These are phyloP conservation scores for Epirrhoe alternata DNA, from an alignment of 2,888 invertebrate species.

Conservation along the genomic window DNA sequence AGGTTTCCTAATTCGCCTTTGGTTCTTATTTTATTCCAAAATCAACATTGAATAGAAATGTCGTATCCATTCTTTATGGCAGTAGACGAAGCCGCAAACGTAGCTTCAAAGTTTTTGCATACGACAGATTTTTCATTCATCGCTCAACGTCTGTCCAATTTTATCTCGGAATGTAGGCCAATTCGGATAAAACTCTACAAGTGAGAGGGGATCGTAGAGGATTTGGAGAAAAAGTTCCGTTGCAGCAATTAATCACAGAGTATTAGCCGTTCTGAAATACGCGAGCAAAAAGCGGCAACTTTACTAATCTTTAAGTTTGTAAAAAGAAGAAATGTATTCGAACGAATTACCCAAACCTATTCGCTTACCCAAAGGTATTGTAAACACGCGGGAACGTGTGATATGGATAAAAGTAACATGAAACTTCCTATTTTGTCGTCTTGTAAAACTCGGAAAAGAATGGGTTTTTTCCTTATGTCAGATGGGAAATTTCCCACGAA, in stretches of 20 bases:
- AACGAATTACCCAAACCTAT: not conserved
- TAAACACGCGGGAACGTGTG: constrained; percentile 8
- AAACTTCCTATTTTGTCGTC: constrained; percentile 18
- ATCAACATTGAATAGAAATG: not conserved
- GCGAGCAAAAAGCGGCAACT: constrained; percentile 36
- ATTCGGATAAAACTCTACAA: constrained; percentile 49
- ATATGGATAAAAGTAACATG: constrained; percentile 17
- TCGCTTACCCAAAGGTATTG: constrained; percentile 5
- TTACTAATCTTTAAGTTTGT: constrained; percentile 6
- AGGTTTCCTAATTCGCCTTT: not conserved
- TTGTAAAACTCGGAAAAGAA: constrained; percentile 35
- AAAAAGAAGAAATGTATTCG: not conserved
- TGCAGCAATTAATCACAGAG: constrained; percentile 55
- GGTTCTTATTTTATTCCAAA: not conserved
- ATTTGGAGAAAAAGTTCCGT: constrained; percentile 46
- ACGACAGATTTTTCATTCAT: constrained; percentile 37
- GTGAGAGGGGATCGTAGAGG: constrained; percentile 47
- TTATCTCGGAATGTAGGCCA: constrained; percentile 43
- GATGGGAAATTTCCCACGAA: constrained; percentile 38
- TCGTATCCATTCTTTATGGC: not conserved
- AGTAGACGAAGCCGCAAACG: not conserved
- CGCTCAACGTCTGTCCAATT: constrained; percentile 45
- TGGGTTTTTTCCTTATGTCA: constrained; percentile 37
- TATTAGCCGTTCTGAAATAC: constrained; percentile 51
- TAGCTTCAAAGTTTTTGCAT: constrained; percentile 18